Percentiles rank a stretch among this genome's conserved stretches.
Evolutionary conservation across 30 jellyfish, hydroid and myxozoan species (phyloP).

Genomic region (Aurelia aurita): DNA sequence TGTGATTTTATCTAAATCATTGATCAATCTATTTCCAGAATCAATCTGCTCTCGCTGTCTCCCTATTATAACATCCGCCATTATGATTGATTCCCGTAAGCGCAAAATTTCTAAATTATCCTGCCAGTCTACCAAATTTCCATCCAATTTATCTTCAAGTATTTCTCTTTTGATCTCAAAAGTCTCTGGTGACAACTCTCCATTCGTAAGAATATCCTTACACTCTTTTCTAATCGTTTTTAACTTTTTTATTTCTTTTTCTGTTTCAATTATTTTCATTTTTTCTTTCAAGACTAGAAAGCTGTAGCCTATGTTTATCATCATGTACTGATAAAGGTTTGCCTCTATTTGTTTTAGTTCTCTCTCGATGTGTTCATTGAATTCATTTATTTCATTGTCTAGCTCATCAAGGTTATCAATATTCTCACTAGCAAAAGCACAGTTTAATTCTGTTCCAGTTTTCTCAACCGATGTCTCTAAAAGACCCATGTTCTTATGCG

Average conservation of each 20-base stretch:
- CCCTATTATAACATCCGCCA: constrained; percentile 20
- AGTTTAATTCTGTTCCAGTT: too few species aligned
- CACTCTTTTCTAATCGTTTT: background rate
- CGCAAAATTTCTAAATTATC: constrained; percentile 31
- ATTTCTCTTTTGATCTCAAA: background rate
- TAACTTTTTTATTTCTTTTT: background rate
- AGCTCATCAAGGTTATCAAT: background rate
- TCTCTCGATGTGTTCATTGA: background rate
- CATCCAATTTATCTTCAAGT: background rate
- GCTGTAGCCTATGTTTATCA: constrained; percentile 34
- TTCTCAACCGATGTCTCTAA: too few species aligned
- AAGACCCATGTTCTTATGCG: too few species aligned
- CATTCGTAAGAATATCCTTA: background rate
- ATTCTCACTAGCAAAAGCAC: too few species aligned
- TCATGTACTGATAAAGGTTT: background rate
- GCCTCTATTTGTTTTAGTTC: background rate
- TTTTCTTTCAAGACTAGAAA: constrained; percentile 27
- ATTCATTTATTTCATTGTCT: background rate
- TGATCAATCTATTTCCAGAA: background rate
- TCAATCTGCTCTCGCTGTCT: constrained; percentile 7
- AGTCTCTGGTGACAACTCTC: background rate
- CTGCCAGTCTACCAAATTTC: background rate
- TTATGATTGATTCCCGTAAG: constrained; percentile 29
- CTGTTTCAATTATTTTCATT: background rate
- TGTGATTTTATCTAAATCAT: too few species aligned